These are phyloP conservation scores for Myathropa florea DNA, from an alignment of 2,888 invertebrate species.

Conservation along the genomic window DNA sequence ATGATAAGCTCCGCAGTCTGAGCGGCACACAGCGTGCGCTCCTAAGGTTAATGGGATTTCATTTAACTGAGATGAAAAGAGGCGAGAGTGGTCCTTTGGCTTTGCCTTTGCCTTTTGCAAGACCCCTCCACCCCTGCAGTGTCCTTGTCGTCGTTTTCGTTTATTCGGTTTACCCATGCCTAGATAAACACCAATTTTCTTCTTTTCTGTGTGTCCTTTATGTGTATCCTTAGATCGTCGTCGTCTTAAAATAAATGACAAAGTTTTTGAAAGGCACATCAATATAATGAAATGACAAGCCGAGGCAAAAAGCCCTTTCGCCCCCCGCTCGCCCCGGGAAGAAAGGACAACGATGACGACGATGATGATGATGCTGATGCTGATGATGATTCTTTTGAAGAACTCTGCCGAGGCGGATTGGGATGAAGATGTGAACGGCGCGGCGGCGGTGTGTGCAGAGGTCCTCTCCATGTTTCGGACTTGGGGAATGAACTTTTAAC, in stretches of 20 bases:
- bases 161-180: conserved; percentile 53
- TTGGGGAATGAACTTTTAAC: conserved; percentile 56
- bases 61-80: conserved; percentile 35
- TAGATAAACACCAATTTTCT: conserved; percentile 61
- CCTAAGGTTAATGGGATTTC: conserved; percentile 65
- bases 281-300: conserved; percentile 68
- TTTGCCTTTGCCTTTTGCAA: conserved; percentile 28
- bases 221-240: conserved; percentile 56
- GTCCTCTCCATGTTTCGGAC: conserved; percentile 26
- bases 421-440: not conserved
- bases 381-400: not conserved
- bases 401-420: not conserved
- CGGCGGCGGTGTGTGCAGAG: not conserved
- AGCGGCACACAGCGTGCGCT: not conserved
- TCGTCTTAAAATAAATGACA: conserved; percentile 68
- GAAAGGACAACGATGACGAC: not conserved
- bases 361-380: not conserved
- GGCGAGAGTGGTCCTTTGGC: conserved; percentile 43
- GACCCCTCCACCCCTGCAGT: not conserved
- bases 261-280: conserved; percentile 69
- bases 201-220: conserved; percentile 31
- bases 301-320: conserved; percentile 47
- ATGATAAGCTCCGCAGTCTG: conserved; percentile 53
- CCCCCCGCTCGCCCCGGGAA: not conserved
- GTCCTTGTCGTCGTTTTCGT: conserved; percentile 17